Evolutionary conservation across 1,140 invertebrate species (phyloP).

Genomic region (Drosophila yakuba): DNA sequence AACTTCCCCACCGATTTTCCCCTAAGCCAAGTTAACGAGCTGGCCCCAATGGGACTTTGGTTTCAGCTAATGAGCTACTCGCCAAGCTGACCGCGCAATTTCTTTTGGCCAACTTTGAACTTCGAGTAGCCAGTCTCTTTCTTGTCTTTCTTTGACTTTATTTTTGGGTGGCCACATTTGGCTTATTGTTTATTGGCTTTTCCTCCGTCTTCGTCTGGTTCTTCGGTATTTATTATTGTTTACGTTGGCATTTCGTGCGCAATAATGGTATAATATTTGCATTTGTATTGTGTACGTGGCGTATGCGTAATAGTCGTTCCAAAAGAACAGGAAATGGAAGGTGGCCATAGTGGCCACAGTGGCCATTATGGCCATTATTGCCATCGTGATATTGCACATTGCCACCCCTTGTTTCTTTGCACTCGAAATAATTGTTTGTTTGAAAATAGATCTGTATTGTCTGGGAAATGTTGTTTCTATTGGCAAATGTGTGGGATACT

Average conservation of each 20-base stretch:
- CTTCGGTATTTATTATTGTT: constrained; percentile 48
- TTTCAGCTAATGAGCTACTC: constrained; percentile 63
- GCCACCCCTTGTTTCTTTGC: constrained; percentile 9
- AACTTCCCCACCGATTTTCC: neutral
- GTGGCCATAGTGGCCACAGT: neutral
- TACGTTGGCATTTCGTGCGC: constrained; percentile 56
- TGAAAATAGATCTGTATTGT: constrained; percentile 28
- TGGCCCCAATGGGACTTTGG: constrained; percentile 27
- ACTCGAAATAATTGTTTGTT: constrained; percentile 12
- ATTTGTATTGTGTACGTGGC: constrained; percentile 64
- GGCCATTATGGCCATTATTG: constrained; percentile 2
- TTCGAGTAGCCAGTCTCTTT: constrained; percentile 17
- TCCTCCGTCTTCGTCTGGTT: constrained; percentile 25
- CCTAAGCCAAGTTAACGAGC: constrained; percentile 21
- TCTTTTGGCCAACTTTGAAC: constrained; percentile 73
- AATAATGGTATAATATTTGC: constrained; percentile 74
- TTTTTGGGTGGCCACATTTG: constrained; percentile 51
- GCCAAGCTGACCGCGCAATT: constrained; percentile 52
- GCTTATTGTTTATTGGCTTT: constrained; percentile 59
- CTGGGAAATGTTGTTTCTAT: constrained; percentile 20
- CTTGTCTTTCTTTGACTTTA: constrained; percentile 5
- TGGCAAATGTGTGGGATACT: constrained; percentile 2
- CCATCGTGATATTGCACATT: constrained; percentile 20
- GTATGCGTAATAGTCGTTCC: constrained; percentile 68
- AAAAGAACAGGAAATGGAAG: constrained; percentile 60